Percentiles rank a stretch among this genome's conserved stretches.
phyloP scores from a whole-genome alignment of 2,888 invertebrate genomes.

The Melipona beecheii region DNA sequence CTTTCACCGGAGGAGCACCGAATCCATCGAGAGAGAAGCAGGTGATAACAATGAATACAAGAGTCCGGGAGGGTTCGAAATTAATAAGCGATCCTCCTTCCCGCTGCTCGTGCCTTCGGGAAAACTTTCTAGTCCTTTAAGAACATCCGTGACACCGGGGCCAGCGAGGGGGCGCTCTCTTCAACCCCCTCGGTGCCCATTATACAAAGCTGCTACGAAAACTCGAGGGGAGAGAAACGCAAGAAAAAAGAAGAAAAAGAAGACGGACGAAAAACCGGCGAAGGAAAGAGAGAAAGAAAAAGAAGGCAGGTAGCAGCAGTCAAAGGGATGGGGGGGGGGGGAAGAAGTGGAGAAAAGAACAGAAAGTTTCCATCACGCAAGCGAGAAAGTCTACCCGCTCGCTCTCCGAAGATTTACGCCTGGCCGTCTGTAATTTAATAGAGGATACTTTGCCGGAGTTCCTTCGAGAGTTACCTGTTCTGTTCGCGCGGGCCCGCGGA shows the following conservation, averaged over 20 bases:
- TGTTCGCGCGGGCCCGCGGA: constrained; percentile 47
- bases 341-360: neutral
- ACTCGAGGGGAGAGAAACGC: constrained; percentile 39
- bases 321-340: no score
- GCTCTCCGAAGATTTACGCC: constrained; percentile 71
- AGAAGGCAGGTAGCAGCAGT: neutral
- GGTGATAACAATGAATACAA: neutral
- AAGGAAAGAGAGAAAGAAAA: neutral
- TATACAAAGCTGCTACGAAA: constrained; percentile 65
- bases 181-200: constrained; percentile 42
- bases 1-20: neutral
- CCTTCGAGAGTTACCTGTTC: constrained; percentile 66
- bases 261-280: neutral
- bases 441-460: constrained; percentile 68
- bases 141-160: constrained; percentile 24
- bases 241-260: neutral
- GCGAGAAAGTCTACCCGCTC: constrained; percentile 30
- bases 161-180: neutral
- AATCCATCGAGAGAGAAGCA: neutral
- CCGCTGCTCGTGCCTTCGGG: no score
- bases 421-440: constrained; percentile 72
- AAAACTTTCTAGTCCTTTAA: constrained; percentile 54
- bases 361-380: constrained; percentile 55
- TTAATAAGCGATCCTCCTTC: constrained; percentile 49
- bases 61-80: constrained; percentile 11